Base-by-base conservation (phyloP, 2,797 vertebrate genomes). In the Platalea minor region DNA sequence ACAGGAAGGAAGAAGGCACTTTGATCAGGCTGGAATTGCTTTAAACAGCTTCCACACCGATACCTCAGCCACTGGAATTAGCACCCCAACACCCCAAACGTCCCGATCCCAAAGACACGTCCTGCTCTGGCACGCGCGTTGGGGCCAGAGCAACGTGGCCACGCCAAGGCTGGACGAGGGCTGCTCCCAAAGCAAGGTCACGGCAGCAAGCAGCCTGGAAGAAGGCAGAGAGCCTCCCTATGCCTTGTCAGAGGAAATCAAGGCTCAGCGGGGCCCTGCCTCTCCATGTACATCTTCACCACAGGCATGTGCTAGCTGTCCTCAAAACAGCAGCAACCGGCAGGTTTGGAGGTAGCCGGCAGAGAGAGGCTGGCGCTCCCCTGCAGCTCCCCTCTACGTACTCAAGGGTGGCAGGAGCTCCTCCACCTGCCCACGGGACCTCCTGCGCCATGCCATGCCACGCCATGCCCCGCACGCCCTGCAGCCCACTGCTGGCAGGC, bases 1-100 rank as follows among this genome's bases (percentile, higher is more conserved):
- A 97, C 97, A 97, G 98, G 98, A 98, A 98, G 98, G 97, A 98
- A 98, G 97, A 96, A 93, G 76, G 80, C 67, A 82, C 89, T 92
- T 95, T 89, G 95, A 98, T 97, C 95, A 85, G 94, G 79, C 85
- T 93, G 93, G 94, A 96, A 96, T 91, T 53, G 3, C 95, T 95
- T 96, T 92, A 85, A 94, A 93, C 85, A 46, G 88, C 77, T 94
- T 93, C 82, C 91, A 88, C 64, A 18, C 35, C 0, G 3, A n/a
- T 79, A 80, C 59, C 69, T 87, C 91, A 92, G 97, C 88, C 85
- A 73, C 94, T 97, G 96, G 96, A 98, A 97, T 97, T 96, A 97
- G 94, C 90, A 33, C 39, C 88, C 73, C 50, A 35, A 46, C 69
- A 82, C 76, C 91, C 92, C 94, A 93, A 96, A 96, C 48, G 68